These are phyloP conservation scores for Eurystomus gularis DNA, from an alignment of 2,113 vertebrate genomes.

Conservation along the genomic window DNA sequence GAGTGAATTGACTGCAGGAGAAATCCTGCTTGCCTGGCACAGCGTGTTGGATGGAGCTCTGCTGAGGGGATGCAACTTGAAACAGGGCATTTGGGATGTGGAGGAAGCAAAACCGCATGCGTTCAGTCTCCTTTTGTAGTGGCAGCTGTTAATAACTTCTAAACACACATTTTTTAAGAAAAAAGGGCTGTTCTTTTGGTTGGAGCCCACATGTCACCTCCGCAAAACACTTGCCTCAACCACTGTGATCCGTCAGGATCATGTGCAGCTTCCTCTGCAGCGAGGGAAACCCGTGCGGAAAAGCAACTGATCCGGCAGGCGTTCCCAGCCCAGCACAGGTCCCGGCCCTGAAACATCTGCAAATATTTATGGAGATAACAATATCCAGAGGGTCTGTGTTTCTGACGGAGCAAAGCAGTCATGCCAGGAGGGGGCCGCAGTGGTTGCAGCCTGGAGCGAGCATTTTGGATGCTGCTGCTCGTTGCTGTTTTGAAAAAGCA, in stretches of 20 bases:
- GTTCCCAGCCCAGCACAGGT: not conserved
- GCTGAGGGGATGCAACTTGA: rapidly evolving
- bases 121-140: not conserved
- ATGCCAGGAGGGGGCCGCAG: rapidly evolving
- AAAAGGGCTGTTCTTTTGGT: not conserved
- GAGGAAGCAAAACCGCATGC: not conserved
- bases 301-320: not conserved
- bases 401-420: not conserved
- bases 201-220: not conserved
- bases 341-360: conserved; percentile 53
- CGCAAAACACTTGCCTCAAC: conserved; percentile 33
- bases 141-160: not conserved
- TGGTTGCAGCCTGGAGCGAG: not conserved
- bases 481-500: not conserved
- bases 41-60: not conserved
- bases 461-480: not conserved
- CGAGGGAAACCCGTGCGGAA: not conserved
- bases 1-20: not conserved
- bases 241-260: not conserved
- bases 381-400: not conserved
- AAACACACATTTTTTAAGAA: not conserved
- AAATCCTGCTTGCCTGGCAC: not conserved
- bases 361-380: conserved; percentile 40
- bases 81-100: not conserved
- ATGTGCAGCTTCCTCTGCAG: not conserved